A percentile compares a stretch with the other conserved stretches of the same genome.
These are phyloP conservation scores for Syritta pipiens DNA, from an alignment of 2,888 invertebrate species.

Conservation along the genomic window DNA sequence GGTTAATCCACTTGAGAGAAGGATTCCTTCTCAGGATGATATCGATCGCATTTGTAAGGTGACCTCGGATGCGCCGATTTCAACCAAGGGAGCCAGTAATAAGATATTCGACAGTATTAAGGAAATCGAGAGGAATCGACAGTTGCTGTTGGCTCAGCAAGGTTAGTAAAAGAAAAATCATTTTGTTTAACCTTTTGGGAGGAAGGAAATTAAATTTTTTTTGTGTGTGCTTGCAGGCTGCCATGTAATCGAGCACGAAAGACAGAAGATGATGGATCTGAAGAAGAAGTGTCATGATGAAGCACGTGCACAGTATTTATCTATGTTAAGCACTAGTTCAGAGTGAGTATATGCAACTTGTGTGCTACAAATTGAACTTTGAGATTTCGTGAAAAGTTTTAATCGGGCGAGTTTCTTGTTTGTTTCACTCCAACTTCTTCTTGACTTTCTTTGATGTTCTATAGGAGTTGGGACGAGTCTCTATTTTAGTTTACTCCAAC, in stretches of 20 bases:
- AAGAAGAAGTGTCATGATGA: constrained; percentile 93
- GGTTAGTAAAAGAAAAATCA: constrained; percentile 81
- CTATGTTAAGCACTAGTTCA: constrained; percentile 71
- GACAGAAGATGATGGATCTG: constrained; percentile 91
- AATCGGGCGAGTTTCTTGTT: too few relatives aligned
- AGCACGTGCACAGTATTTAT: constrained; percentile 92
- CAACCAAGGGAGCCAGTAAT: constrained; percentile 85
- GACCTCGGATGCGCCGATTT: constrained; percentile 89
- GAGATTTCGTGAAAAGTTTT: too few relatives aligned
- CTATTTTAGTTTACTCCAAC: too few relatives aligned
- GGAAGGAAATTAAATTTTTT: constrained; percentile 2
- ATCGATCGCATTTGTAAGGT: constrained; percentile 93
- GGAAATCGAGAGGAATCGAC: constrained; percentile 93
- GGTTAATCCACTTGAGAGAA: constrained; percentile 78
- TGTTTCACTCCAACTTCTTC: too few relatives aligned
- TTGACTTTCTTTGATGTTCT: too few relatives aligned
- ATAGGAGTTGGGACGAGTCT: too few relatives aligned
- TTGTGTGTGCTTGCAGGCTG: constrained; percentile 82
- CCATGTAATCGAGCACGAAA: constrained; percentile 94
- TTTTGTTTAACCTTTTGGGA: background rate
- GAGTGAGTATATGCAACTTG: constrained; percentile 70
- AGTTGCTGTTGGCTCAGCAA: constrained; percentile 93
- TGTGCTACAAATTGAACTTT: background rate
- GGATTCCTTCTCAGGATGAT: constrained; percentile 89
- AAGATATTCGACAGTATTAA: constrained; percentile 91